These are phyloP conservation scores for Varecia variegata DNA, from an alignment of 2,797 vertebrate genomes.

Conservation along the genomic window DNA sequence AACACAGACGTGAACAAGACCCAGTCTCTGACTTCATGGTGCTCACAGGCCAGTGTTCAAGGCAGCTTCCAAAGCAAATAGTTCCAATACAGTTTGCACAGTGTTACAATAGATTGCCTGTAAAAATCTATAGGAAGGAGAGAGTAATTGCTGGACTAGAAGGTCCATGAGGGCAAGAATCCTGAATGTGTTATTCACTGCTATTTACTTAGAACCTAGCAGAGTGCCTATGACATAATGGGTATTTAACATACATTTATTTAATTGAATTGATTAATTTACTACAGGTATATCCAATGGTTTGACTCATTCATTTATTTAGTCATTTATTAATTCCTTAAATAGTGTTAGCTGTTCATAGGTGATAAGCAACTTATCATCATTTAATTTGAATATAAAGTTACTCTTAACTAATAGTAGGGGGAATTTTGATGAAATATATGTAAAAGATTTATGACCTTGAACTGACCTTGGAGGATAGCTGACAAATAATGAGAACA, in stretches of 20 bases:
- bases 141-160: neutral
- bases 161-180: neutral
- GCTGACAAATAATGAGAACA: neutral
- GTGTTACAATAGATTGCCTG: neutral
- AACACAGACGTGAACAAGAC: neutral
- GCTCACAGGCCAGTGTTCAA: neutral
- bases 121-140: slow-evolving; percentile 14
- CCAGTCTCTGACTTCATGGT: neutral
- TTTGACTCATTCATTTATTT: neutral
- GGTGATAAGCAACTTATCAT: neutral
- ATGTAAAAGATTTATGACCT: neutral
- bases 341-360: neutral
- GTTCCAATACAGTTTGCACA: neutral
- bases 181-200: neutral
- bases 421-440: neutral
- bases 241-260: neutral
- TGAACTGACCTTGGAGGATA: neutral
- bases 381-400: slow-evolving; percentile 6
- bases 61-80: neutral
- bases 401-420: neutral
- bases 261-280: neutral
- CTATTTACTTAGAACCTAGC: neutral
- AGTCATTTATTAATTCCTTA: neutral
- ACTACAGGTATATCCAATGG: neutral
- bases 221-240: neutral